Conservation (phyloP, 2,797 vertebrate genomes). For the Phrynocephalus forsythii region DNA sequence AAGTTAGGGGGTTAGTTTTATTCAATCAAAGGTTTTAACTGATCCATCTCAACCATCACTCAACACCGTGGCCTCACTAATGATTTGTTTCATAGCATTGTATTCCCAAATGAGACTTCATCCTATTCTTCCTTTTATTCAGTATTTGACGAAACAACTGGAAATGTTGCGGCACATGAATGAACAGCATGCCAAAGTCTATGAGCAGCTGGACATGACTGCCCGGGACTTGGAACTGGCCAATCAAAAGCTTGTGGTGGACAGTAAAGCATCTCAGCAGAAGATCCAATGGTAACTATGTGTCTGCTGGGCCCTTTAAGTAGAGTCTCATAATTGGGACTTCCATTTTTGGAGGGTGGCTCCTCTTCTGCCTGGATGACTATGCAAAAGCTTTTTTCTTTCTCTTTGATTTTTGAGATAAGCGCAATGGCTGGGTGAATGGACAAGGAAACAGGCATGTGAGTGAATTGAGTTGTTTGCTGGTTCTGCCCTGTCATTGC, state of each 20-base stretch:
- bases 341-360: not conserved
- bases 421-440: too few relatives aligned
- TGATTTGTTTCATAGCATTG: not conserved
- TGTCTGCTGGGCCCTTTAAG: not conserved
- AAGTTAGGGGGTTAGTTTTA: not conserved
- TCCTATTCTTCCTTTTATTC: slow-evolving; percentile 16
- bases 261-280: slow-evolving; percentile 95
- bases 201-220: slow-evolving; percentile 94
- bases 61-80: not conserved
- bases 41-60: not conserved
- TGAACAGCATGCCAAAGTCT: slow-evolving; percentile 96
- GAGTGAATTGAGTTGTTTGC: not conserved
- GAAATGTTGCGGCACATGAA: slow-evolving; percentile 94
- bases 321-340: not conserved
- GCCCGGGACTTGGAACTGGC: slow-evolving; percentile 94
- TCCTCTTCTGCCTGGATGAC: not conserved
- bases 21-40: not conserved
- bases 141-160: slow-evolving; percentile 96
- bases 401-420: not conserved
- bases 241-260: slow-evolving; percentile 94
- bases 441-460: not conserved
- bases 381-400: not conserved
- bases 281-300: slow-evolving; percentile 90
- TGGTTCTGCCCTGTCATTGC: not conserved
- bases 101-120: not conserved